Base-by-base conservation (phyloP, 2,797 vertebrate genomes). In the Thaleichthys pacificus region DNA sequence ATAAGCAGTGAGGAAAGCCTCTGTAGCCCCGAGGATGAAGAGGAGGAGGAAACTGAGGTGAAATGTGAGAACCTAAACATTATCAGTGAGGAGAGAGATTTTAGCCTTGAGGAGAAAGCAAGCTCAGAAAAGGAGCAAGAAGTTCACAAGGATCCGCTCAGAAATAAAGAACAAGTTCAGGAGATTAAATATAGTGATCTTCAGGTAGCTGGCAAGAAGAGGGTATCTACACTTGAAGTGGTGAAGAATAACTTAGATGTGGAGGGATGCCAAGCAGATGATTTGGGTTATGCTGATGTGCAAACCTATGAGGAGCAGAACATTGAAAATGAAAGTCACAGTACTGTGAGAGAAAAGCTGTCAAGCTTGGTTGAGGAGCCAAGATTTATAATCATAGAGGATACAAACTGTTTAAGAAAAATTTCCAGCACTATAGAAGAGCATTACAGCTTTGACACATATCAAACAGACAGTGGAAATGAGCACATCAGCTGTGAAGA, bases 401-500 rank as follows among this genome's bases (percentile, higher is more conserved):
- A 56, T 3, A 67, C 22, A 12, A 9, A 24, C 22, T 28, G 21
- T 42, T 51, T 30, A n/a, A 47, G 64, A 22, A 66, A 15, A 24
- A 11, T 21, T 14, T 28, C 28, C 35, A 47, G 24, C 12, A 57
- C 42, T 67, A 71, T 76, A 67, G 24, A n/a, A 63, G 74, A 81
- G 60, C 3, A 1, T 54, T 60, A 42, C 17, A 54, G 49, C 61
- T 82, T 73, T 28, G 70, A 74, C 63, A 30, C 60, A 51, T 79
- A 86, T 5, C 64, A 84, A 47, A 47, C 42, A 17, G 85, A 89
- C 14, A 88, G 85, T n/a, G 82, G 87, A 21, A 88, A 89, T 0
- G 77, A 89, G 17, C 86, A 87, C 79, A 83, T 72, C 66, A 82
- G 78, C 74, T 84, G 68, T 77, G 86, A 83, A 15, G 79, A 86